Evolutionary conservation across 2,797 vertebrate genomes (phyloP).

Genomic region (Myioborus melanocephalus): DNA sequence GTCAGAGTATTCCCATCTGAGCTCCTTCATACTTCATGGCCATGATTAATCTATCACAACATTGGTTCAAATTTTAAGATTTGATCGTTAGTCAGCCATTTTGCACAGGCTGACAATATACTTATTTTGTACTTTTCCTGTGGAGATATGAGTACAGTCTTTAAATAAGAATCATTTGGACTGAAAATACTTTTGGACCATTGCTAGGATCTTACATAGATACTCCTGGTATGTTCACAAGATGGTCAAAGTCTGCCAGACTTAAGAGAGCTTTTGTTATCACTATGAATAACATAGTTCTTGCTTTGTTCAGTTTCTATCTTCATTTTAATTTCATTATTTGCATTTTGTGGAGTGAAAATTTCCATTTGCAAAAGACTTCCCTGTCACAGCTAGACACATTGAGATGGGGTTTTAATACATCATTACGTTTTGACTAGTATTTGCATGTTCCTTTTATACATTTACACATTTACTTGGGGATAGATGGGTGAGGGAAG

Average conservation of each 20-base stretch:
- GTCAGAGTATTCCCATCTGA: background rate
- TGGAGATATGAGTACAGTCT: background rate
- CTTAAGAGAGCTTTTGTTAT: background rate
- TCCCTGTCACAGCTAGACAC: background rate
- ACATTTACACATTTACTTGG: background rate
- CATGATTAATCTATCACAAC: background rate
- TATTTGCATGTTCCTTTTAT: background rate
- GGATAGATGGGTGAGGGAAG: background rate
- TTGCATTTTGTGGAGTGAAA: background rate
- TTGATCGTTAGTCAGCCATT: background rate
- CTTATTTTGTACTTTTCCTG: background rate
- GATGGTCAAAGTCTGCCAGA: background rate
- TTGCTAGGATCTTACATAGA: background rate
- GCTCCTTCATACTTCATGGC: background rate
- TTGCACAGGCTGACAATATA: background rate
- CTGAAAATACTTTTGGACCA: background rate
- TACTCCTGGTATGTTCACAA: background rate
- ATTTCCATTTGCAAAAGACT: background rate
- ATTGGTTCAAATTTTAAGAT: background rate
- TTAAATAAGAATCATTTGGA: background rate
- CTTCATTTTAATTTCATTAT: background rate
- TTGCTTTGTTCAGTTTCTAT: background rate
- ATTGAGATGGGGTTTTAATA: background rate
- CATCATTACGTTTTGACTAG: background rate
- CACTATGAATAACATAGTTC: background rate